Evolutionary conservation across 2,797 vertebrate species (phyloP).

Genomic region (Anguilla pacifica): DNA sequence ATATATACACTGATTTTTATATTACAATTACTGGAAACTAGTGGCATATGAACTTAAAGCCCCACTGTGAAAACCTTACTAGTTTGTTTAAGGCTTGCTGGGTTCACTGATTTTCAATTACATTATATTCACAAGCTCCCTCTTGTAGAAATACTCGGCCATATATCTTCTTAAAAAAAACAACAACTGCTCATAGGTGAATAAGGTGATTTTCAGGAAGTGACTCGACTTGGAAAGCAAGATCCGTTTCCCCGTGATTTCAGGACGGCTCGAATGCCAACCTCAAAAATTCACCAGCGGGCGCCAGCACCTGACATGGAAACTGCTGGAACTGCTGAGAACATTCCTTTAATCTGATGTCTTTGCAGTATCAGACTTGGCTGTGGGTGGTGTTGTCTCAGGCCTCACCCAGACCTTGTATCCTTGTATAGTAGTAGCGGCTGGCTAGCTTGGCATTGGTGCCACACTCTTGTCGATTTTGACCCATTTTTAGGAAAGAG

Average conservation of each 20-base stretch:
- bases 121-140: neutral
- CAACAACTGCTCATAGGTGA: neutral
- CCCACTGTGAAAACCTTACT: neutral
- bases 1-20: neutral
- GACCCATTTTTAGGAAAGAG: neutral
- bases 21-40: neutral
- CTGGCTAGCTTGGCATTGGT: neutral
- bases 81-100: too few relatives aligned
- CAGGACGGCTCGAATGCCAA: constrained; percentile 17
- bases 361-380: neutral
- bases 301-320: constrained; percentile 35
- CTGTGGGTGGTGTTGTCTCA: neutral
- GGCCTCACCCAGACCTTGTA: neutral
- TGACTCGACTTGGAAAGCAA: neutral
- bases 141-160: neutral
- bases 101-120: neutral
- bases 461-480: neutral
- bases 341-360: constrained; percentile 37
- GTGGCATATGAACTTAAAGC: neutral
- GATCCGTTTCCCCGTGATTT: neutral
- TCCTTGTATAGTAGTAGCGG: neutral
- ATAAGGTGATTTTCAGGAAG: neutral
- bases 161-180: neutral
- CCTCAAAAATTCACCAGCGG: constrained; percentile 31
- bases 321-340: constrained; percentile 27